These are phyloP conservation scores for Aphidius ervi DNA, from an alignment of 1,140 invertebrate genomes.

Conservation along the genomic window DNA sequence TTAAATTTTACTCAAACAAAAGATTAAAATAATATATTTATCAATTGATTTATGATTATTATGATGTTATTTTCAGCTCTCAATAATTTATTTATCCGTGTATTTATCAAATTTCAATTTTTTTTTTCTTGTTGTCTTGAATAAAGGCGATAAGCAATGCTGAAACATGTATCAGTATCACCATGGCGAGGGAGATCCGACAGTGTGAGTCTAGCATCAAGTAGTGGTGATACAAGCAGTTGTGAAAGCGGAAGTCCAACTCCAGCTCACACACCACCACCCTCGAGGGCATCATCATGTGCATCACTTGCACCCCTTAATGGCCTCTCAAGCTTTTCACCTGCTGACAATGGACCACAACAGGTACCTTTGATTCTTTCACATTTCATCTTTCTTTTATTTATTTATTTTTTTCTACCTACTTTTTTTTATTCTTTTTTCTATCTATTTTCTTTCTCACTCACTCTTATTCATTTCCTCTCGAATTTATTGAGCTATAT, in stretches of 20 bases:
- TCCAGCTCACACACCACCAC: slow-evolving; percentile 49
- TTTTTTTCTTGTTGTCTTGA: slow-evolving; percentile 2
- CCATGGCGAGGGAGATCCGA: slow-evolving; percentile 75
- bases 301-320: slow-evolving; percentile 47
- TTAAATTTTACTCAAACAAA: too few species aligned
- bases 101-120: background rate
- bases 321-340: slow-evolving; percentile 46
- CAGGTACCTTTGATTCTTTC: slow-evolving; percentile 36
- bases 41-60: too few species aligned
- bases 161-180: slow-evolving; percentile 85
- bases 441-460: background rate
- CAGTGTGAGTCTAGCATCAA: slow-evolving; percentile 75
- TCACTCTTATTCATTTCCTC: background rate
- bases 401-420: background rate
- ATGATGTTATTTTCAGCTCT: background rate
- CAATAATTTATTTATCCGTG: background rate
- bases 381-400: background rate
- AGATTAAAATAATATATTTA: too few species aligned
- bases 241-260: slow-evolving; percentile 53
- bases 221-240: slow-evolving; percentile 61
- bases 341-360: slow-evolving; percentile 40
- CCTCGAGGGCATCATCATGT: slow-evolving; percentile 50
- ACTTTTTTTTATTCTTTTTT: background rate
- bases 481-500: too few species aligned
- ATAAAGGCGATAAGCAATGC: slow-evolving; percentile 56